Conservation (phyloP, 2,113 vertebrate genomes). For the Dunckerocampus dactyliophorus region DNA sequence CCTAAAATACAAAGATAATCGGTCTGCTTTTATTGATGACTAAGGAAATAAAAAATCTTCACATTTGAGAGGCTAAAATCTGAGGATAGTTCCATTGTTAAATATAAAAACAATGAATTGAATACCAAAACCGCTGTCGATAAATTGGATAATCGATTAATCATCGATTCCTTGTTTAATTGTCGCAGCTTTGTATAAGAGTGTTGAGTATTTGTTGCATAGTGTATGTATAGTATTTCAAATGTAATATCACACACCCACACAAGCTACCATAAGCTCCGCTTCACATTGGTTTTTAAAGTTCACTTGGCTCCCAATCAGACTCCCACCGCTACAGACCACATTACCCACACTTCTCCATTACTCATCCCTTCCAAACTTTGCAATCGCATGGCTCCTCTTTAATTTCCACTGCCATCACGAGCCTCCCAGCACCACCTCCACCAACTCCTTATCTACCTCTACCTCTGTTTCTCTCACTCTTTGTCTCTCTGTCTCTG, state of each 20-base stretch:
- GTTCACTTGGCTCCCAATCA: background rate
- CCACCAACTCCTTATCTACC: conserved; percentile 29
- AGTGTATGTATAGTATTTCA: too few species aligned
- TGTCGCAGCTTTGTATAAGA: too few species aligned
- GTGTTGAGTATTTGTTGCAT: too few species aligned
- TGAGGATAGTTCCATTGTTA: too few species aligned
- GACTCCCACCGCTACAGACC: background rate
- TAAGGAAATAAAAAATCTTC: too few species aligned
- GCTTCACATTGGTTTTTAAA: background rate
- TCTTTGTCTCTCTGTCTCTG: conserved; percentile 43
- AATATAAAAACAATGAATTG: too few species aligned
- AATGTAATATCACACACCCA: background rate
- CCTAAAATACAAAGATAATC: too few species aligned
- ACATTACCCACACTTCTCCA: conserved; percentile 1
- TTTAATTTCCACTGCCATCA: conserved; percentile 22
- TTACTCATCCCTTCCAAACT: conserved; percentile 1
- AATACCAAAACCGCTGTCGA: too few species aligned
- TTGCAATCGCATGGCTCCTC: conserved; percentile 19
- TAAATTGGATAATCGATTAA: too few species aligned
- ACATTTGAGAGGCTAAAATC: too few species aligned
- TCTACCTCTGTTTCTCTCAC: conserved; percentile 28
- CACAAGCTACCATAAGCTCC: background rate
- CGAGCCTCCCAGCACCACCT: conserved; percentile 22
- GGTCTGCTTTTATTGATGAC: too few species aligned
- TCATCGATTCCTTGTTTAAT: too few species aligned